These are phyloP conservation scores for Globodera rostochiensis DNA, from an alignment of 1,140 invertebrate genomes.

Conservation along the genomic window DNA sequence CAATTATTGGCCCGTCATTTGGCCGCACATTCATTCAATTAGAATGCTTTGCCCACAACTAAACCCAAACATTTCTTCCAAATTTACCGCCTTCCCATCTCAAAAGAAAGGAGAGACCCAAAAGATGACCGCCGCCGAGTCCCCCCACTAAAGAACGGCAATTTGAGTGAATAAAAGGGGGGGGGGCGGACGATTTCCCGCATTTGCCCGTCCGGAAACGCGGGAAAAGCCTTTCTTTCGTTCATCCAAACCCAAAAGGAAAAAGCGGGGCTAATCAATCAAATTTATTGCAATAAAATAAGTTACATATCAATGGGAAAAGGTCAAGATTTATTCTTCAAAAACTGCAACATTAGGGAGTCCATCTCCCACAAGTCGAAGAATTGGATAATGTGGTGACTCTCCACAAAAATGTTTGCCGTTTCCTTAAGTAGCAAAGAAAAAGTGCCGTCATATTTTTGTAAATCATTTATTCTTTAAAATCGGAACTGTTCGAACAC, in stretches of 20 bases:
- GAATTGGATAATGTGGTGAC: constrained; percentile 59
- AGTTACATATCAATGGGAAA: neutral
- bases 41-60: neutral
- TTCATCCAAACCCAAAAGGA: neutral
- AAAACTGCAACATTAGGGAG: constrained; percentile 48
- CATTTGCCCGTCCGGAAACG: neutral
- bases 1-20: neutral
- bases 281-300: no score
- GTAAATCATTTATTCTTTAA: neutral
- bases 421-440: constrained; percentile 47
- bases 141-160: neutral
- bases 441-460: neutral
- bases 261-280: neutral
- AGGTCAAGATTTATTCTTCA: constrained; percentile 46
- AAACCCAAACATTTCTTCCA: neutral
- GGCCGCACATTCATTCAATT: neutral
- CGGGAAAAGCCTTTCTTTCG: neutral
- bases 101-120: neutral
- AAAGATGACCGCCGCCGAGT: neutral
- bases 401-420: constrained; percentile 59
- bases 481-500: constrained; percentile 19
- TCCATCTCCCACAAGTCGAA: constrained; percentile 60
- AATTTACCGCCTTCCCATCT: neutral
- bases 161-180: neutral
- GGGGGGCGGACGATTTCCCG: neutral